Conservation (phyloP, 2,113 vertebrate genomes). For the Antigone vipio region DNA sequence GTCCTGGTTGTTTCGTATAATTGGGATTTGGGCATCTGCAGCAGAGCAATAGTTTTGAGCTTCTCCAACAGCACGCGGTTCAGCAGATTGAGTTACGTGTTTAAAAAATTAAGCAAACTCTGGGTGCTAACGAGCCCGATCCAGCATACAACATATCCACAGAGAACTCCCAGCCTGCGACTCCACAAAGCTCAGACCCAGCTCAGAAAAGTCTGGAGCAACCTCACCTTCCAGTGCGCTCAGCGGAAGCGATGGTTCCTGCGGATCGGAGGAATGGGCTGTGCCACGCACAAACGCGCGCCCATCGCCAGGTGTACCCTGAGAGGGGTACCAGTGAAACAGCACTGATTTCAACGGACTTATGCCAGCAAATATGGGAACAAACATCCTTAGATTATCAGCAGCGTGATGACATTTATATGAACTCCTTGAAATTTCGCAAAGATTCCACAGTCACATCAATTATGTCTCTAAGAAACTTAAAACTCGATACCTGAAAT, state of each 20-base stretch:
- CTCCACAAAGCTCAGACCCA: background rate
- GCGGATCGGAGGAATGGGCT: background rate
- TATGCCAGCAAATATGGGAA: rapidly evolving
- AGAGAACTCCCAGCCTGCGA: background rate
- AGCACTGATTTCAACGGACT: background rate
- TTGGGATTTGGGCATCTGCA: background rate
- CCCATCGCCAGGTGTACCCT: rapidly evolving
- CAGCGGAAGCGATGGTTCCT: background rate
- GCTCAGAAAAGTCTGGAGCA: background rate
- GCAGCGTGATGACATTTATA: background rate
- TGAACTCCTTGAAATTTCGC: background rate
- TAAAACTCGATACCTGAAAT: background rate
- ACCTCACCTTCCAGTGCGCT: background rate
- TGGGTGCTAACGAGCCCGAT: background rate
- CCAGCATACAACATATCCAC: background rate
- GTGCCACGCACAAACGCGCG: rapidly evolving
- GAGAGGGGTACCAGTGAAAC: background rate
- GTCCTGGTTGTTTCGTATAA: background rate
- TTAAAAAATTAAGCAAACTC: background rate
- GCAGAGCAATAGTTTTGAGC: background rate
- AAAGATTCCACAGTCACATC: background rate
- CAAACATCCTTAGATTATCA: background rate
- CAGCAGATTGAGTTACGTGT: background rate
- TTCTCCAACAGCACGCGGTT: background rate
- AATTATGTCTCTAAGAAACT: background rate